Evolutionary conservation across 1,140 invertebrate species (phyloP).

Genomic region (Mycetomoellerius zeteki): DNA sequence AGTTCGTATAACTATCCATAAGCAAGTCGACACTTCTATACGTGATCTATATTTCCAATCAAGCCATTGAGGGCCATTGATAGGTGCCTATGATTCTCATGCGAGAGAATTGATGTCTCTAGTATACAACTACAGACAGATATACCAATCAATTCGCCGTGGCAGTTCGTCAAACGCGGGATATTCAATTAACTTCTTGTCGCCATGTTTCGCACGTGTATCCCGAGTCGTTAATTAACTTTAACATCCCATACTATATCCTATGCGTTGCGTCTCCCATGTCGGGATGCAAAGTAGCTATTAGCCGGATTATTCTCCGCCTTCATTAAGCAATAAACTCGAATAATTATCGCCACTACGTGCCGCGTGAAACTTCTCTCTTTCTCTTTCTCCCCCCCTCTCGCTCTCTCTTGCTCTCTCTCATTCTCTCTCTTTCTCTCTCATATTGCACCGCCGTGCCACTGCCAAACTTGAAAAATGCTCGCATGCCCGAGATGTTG

Average conservation of each 20-base stretch:
- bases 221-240: constrained; percentile 71
- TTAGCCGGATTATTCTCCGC: constrained; percentile 67
- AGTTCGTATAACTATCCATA: not conserved
- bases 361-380: not conserved
- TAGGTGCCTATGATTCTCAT: not conserved
- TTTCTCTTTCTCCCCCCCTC: not conserved
- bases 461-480: constrained; percentile 18
- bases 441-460: not conserved
- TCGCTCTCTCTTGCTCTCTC: not conserved
- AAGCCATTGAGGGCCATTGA: no score
- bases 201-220: constrained; percentile 23
- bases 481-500: constrained; percentile 13
- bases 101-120: not conserved
- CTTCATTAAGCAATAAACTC: constrained; percentile 73
- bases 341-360: constrained; percentile 71
- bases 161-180: constrained; percentile 47
- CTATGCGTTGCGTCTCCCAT: constrained; percentile 35
- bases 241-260: constrained; percentile 28
- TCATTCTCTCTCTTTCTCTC: not conserved
- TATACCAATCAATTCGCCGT: constrained; percentile 13
- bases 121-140: constrained; percentile 32
- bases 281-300: constrained; percentile 74
- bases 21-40: not conserved
- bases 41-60: not conserved
- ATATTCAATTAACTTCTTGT: constrained; percentile 72